Conservation (phyloP, 2,888 invertebrate genomes). For the Spisula subtruncata region DNA sequence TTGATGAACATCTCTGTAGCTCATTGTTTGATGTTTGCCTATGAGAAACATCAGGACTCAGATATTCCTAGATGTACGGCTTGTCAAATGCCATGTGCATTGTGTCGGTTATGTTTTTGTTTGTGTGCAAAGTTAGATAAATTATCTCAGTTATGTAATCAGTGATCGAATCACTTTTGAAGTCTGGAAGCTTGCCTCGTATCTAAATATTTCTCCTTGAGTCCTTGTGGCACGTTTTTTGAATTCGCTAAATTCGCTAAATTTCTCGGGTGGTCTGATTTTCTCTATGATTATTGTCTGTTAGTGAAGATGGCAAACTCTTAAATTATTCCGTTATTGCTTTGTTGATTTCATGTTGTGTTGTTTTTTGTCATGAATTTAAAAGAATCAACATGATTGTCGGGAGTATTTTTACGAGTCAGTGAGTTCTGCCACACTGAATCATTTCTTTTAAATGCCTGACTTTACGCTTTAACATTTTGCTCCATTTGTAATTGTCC, state of each 20-base stretch:
- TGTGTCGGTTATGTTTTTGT: neutral
- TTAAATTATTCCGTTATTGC: conserved; percentile 23
- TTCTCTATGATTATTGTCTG: neutral
- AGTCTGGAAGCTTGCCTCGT: conserved; percentile 8
- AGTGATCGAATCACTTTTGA: neutral
- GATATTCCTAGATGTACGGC: neutral
- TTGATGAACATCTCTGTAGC: neutral
- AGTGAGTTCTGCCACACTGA: neutral
- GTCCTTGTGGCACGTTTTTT: neutral
- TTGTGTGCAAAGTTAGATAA: conserved; percentile 33
- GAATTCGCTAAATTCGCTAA: neutral
- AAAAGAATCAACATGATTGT: conserved; percentile 21
- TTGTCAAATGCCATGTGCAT: neutral
- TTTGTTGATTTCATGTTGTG: conserved; percentile 13
- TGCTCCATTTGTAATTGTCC: neutral
- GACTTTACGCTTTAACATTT: neutral
- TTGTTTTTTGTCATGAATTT: conserved; percentile 26
- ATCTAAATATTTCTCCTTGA: neutral
- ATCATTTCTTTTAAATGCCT: neutral
- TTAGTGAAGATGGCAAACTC: neutral
- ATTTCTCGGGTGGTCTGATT: conserved; percentile 53
- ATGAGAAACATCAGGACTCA: neutral
- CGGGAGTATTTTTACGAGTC: neutral
- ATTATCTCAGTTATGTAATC: conserved; percentile 35
- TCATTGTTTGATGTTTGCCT: conserved; percentile 6